These are phyloP conservation scores for Clarias laeviceps DNA, from an alignment of 2,797 vertebrate genomes.

Conservation along the genomic window DNA sequence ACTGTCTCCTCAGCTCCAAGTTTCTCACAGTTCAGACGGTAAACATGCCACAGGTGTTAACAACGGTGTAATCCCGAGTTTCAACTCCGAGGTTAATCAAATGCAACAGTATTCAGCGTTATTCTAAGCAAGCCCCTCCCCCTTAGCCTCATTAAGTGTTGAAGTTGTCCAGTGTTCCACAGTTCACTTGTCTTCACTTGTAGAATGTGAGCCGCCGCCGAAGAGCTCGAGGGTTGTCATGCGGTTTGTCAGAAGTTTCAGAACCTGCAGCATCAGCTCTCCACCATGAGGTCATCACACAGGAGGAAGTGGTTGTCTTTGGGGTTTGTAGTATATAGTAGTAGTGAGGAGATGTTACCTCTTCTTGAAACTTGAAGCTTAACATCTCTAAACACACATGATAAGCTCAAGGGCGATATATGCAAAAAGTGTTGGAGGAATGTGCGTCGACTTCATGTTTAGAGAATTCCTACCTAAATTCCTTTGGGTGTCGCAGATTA, in stretches of 20 bases:
- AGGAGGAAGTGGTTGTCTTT: not conserved
- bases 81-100: not conserved
- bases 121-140: not conserved
- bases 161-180: not conserved
- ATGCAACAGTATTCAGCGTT: not conserved
- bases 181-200: not conserved
- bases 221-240: not conserved
- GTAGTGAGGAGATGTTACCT: too few relatives aligned
- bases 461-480: too few relatives aligned
- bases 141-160: not conserved
- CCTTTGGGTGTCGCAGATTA: too few relatives aligned
- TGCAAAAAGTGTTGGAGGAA: too few relatives aligned
- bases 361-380: not conserved
- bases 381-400: too few relatives aligned
- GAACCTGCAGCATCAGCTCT: not conserved
- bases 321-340: not conserved
- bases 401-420: too few relatives aligned
- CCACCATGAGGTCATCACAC: not conserved
- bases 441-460: too few relatives aligned
- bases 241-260: not conserved
- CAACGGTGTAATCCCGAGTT: not conserved
- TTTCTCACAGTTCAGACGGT: not conserved
- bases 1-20: not conserved
- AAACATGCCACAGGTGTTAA: not conserved
- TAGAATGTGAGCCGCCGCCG: not conserved